A percentile compares a stretch with the other conserved stretches of the same genome.
These are phyloP conservation scores for Oostethus manadensis DNA, from an alignment of 2,113 vertebrate species.

Conservation along the genomic window DNA sequence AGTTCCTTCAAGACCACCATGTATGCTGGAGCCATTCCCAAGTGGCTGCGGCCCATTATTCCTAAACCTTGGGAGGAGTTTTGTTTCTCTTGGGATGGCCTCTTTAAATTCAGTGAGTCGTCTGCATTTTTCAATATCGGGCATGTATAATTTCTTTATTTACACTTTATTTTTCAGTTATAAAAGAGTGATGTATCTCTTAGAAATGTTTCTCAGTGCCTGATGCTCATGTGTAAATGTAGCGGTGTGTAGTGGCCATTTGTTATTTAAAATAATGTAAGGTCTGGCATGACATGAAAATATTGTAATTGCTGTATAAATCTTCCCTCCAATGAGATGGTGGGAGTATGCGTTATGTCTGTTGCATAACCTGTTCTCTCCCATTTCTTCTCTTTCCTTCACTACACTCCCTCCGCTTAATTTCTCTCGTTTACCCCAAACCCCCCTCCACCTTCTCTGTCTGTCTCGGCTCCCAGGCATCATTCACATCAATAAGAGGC, in stretches of 20 bases:
- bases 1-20: conserved; percentile 93
- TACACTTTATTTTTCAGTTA: not conserved
- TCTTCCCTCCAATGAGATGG: conserved; percentile 19
- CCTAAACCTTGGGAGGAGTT: conserved; percentile 91
- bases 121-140: not conserved
- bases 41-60: conserved; percentile 84
- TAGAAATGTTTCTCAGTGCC: too few species aligned
- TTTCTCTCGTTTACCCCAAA: not conserved
- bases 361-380: conserved; percentile 40
- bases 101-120: conserved; percentile 90
- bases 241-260: too few species aligned
- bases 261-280: too few species aligned
- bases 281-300: not conserved
- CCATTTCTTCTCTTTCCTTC: conserved; percentile 7
- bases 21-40: conserved; percentile 90
- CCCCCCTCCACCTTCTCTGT: conserved; percentile 7
- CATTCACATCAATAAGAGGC: conserved; percentile 80
- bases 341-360: conserved; percentile 25
- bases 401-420: not conserved
- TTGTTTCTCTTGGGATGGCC: conserved; percentile 91
- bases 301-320: conserved; percentile 45
- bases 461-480: conserved; percentile 72
- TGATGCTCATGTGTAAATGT: too few species aligned
- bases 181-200: too few species aligned
- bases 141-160: not conserved